These are phyloP conservation scores for Megaceryle alcyon DNA, from an alignment of 2,797 vertebrate genomes.

Conservation along the genomic window DNA sequence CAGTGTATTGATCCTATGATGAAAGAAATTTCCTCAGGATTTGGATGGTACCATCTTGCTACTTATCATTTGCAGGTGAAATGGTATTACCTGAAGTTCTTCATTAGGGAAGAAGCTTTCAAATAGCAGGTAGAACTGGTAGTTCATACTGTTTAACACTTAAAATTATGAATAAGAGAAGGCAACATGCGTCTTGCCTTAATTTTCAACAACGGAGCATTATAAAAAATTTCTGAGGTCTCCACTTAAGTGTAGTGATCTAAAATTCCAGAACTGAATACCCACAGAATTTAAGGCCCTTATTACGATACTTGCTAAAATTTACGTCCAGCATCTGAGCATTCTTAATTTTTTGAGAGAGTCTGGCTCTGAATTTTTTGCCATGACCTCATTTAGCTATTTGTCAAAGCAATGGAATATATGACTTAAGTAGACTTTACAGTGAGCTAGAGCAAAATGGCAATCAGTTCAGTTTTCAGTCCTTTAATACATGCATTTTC, in stretches of 20 bases:
- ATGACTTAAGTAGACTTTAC: constrained; percentile 22
- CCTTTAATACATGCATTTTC: constrained; percentile 69
- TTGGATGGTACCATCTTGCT: neutral
- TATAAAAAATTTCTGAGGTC: neutral
- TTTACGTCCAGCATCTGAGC: neutral
- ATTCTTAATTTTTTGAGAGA: neutral
- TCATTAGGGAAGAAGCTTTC: constrained; percentile 3
- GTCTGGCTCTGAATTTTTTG: constrained; percentile 7
- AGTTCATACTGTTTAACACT: constrained; percentile 36
- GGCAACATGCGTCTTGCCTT: constrained; percentile 57
- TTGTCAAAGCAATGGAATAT: constrained; percentile 38
- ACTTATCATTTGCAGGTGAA: neutral
- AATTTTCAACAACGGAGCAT: neutral
- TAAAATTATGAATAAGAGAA: neutral
- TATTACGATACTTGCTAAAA: neutral
- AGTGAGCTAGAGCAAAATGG: constrained; percentile 38
- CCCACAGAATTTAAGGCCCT: neutral
- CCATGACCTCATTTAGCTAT: neutral
- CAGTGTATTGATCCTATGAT: neutral
- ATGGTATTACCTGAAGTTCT: neutral
- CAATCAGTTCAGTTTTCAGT: constrained; percentile 42
- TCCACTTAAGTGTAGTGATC: neutral
- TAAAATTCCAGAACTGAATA: neutral
- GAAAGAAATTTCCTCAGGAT: neutral
- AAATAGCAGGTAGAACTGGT: constrained; percentile 34